phyloP scores from a whole-genome alignment of 2,888 invertebrate species.

The Hesperia comma region DNA sequence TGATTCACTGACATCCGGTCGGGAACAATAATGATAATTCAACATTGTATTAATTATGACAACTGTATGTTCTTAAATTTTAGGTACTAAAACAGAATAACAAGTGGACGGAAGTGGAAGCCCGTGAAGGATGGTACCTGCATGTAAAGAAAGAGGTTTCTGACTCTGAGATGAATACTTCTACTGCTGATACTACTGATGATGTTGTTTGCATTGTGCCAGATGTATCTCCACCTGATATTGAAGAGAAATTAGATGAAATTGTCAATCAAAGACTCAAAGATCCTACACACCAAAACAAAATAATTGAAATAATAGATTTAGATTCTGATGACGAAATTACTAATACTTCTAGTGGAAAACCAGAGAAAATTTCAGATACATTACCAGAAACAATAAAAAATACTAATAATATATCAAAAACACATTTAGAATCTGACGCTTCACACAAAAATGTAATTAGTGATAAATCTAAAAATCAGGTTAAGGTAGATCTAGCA shows the following conservation, averaged over 20 bases:
- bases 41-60: no score
- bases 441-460: neutral
- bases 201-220: neutral
- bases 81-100: neutral
- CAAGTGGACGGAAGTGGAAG: neutral
- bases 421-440: constrained; percentile 15
- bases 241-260: neutral
- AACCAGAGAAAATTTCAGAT: constrained; percentile 6
- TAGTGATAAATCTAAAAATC: neutral
- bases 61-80: constrained; percentile 31
- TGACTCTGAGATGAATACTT: neutral
- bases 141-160: neutral
- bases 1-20: no score
- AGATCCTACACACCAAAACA: neutral
- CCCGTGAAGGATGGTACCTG: neutral
- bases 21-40: no score
- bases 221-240: neutral
- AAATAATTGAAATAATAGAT: neutral
- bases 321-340: constrained; percentile 34
- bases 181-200: neutral
- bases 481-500: neutral
- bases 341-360: constrained; percentile 28
- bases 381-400: no score
- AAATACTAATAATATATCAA: constrained; percentile 1
- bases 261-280: neutral